Base-by-base conservation (phyloP, 1,140 invertebrate species). In the Physella acuta region DNA sequence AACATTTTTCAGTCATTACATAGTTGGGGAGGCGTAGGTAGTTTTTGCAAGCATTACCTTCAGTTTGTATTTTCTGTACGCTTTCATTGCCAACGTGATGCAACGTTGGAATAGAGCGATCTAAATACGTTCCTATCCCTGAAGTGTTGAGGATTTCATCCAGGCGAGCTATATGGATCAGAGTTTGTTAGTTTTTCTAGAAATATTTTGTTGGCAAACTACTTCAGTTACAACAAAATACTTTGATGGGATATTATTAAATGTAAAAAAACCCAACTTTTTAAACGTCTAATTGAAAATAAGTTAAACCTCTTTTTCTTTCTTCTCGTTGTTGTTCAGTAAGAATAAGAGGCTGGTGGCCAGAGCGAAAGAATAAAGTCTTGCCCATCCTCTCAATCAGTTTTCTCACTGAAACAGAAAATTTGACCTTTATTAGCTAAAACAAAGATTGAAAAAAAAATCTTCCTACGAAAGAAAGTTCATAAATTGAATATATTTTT, bases 281-380 rank as follows among this genome's bases (percentile, higher is more conserved):
- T n/a, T n/a, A n/a, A n/a, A n/a, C n/a, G n/a, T n/a, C n/a, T n/a
- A n/a, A n/a, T n/a, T n/a, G n/a, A n/a, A n/a, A n/a, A n/a, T n/a
- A n/a, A n/a, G n/a, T n/a, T n/a, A n/a, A 72, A 85, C 86, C 81
- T 70, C 72, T 69, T 72, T 81, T 84, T 64, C 86, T 79, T 26
- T 79, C 74, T 74, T 87, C 86, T 73, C 85, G 74, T 71, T 87
- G 84, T 70, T 86, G 81, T 71, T 87, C 83, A 39, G 76, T 81
- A 4, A 87, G 74, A 56, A 87, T 84, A 8, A 87, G 73, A 26
- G 87, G 87, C 68, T 86, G 81, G 33, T 71, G 75, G 31, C 86
- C 86, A 61, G 84, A 85, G 71, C 87, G 72, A 65, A 87, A 87
- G 72, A 86, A 87, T 64, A 86, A 73, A n/a, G 85, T 85, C 72